Base-by-base conservation (phyloP, 2,888 invertebrate genomes). In the Hermaeophaga mercurialis region DNA sequence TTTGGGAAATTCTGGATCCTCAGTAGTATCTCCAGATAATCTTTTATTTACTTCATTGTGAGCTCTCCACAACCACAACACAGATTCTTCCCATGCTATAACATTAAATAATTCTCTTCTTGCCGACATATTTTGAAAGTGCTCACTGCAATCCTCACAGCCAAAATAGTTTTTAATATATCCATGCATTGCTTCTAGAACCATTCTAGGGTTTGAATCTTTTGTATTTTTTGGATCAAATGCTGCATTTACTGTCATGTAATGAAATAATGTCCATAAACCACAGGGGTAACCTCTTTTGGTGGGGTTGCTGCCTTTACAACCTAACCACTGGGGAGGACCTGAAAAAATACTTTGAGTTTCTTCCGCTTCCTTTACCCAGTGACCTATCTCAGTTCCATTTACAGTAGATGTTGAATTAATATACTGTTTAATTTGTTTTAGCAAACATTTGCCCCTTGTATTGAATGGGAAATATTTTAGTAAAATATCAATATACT, bases 211-310 rank as follows among this genome's bases (percentile, higher is more conserved):
- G 70, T 86, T 81, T 2, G 72, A 70, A 6, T 81, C 79, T 26
- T 79, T 50, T 11, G 62, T 60, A 3, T 64, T 61, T 1, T 46
- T 39, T 17, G 69, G 67, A 41, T 69, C 67, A 18, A 78, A 75
- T 2, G 83, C 83, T 8, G 91, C 88, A 72, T 88, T 87, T 0
- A 96, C 91, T 1, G 94, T 92, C 50, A 99, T 77, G 28, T 89
- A 90, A 73, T 99, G 98, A 73, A 96, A 98, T 65, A 96, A 78
- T n/a, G 88, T 90, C 98, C 98, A 99, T 24, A 99, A 80, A 0
- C 95, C 90, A 78, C 98, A 99, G 0, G 96, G 91, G 75, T 92
- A 98, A 9, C 96, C 95, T 44, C 97, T 82, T 67, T 83, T 85
- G 59, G 83, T 81, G 0, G 85, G 78, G 54, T 84, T 81, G 66